Conservation (phyloP, 1,140 invertebrate genomes). For the Neotoxoptera formosana region DNA sequence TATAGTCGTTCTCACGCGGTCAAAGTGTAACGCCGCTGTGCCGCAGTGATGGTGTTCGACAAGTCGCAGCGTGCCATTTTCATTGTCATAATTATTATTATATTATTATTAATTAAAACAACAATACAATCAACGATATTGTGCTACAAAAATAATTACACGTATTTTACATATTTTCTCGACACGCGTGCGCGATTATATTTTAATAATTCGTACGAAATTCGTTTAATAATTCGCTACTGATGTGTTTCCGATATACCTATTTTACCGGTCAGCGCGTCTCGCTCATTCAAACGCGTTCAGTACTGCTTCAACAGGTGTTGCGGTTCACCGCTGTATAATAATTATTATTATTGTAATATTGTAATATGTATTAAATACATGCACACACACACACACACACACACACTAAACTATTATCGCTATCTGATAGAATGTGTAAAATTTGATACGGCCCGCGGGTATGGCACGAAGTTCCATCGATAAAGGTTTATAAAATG, state of each 20-base stretch:
- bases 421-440: neutral
- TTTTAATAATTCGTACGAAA: neutral
- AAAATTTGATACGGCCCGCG: neutral
- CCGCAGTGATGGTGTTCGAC: neutral
- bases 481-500: neutral
- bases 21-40: neutral
- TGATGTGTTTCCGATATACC: neutral
- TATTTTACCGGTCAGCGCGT: neutral
- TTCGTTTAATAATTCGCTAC: too few relatives aligned
- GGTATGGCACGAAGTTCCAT: neutral
- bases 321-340: neutral
- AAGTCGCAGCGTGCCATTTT: neutral
- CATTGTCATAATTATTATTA: neutral
- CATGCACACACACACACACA: too few relatives aligned
- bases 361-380: neutral
- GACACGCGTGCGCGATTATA: neutral
- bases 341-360: neutral
- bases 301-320: neutral
- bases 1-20: neutral
- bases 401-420: neutral
- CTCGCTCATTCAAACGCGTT: neutral
- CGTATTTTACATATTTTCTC: neutral
- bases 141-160: neutral
- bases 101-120: neutral
- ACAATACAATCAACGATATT: neutral